Percentiles rank a stretch among this genome's conserved stretches.
phyloP scores from a whole-genome alignment of 1,140 invertebrate species.

The Capitella teleta region DNA sequence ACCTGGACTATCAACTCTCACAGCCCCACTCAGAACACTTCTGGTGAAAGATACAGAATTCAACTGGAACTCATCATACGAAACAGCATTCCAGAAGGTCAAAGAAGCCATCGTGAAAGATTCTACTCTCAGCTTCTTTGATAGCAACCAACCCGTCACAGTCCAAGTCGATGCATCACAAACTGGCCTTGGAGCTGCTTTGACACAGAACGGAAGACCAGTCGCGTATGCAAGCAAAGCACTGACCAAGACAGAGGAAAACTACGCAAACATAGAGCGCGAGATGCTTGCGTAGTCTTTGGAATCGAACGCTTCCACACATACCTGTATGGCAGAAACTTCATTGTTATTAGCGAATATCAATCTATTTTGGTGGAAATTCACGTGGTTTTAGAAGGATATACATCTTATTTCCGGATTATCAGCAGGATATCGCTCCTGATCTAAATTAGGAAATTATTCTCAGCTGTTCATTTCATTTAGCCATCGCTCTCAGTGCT shows the following conservation, averaged over 20 bases:
- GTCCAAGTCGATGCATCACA: constrained; percentile 21
- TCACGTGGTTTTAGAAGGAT: no score
- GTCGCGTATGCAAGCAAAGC: constrained; percentile 41
- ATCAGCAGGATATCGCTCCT: no score
- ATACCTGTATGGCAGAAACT: constrained; percentile 8
- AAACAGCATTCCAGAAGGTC: constrained; percentile 14
- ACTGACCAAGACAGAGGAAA: constrained; percentile 35
- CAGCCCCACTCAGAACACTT: constrained; percentile 1
- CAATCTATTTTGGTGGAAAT: no score
- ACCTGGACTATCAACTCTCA: background rate
- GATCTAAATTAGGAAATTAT: no score
- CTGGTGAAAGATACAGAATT: constrained; percentile 3
- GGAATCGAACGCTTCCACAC: constrained; percentile 1
- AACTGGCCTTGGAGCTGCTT: constrained; percentile 34
- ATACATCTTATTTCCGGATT: no score
- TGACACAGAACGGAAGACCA: constrained; percentile 40
- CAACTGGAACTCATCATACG: constrained; percentile 1
- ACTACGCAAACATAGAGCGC: constrained; percentile 44
- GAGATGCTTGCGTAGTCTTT: constrained; percentile 37
- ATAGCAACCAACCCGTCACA: constrained; percentile 14
- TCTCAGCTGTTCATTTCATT: no score
- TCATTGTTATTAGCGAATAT: constrained; percentile 12
- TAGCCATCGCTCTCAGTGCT: no score
- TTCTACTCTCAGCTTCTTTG: constrained; percentile 20
- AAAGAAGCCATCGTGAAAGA: constrained; percentile 14